Base-by-base conservation (phyloP, 1,140 invertebrate species). In the Campoletis sonorensis region DNA sequence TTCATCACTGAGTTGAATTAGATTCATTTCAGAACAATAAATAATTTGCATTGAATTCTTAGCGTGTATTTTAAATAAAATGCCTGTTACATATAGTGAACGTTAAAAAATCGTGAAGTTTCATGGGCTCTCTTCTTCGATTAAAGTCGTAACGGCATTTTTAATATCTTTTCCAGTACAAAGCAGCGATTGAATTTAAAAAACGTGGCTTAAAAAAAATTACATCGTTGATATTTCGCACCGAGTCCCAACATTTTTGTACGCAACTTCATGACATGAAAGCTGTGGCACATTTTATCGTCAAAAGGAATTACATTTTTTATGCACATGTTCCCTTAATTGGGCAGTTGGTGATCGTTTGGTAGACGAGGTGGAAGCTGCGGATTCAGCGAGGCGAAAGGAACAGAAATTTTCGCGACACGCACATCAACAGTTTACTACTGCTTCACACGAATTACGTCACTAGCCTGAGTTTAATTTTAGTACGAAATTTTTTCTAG, bases 281-380 rank as follows among this genome's bases (percentile, higher is more conserved):
- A 45, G 8, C 40, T 58, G 21, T 21, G 5, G 54, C 54, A 2
- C 18, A 10, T 58, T 58, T 58, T 58, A 58, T 58, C 54, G 16
- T 58, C 54, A 15, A 23, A 64, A 64, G 51, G 61, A 64, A 64
- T 64, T 64, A 64, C 61, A 64, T 64, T 64, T 64, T 64, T 64
- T 64, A 26, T 64, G 61, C 23, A 64, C 61, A 13, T 16, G 1
- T 26, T 64, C 61, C 27, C 23, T 64, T 64, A 64, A 64, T 64
- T 64, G 61, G 61, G 61, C 23, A 64, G 61, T 64, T 15, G 0
- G 13, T 26, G 61, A 23, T 64, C 61, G 23, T 64, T 64, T 23
- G 61, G 23, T 15, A 64, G 21, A 11, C 61, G 61, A 1, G 23
- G n/a, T 64, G 61, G 23, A 64, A 64, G 61, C 7, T 64, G 23